Percentiles rank a stretch among this genome's conserved stretches.
phyloP scores from a whole-genome alignment of 2,113 vertebrate species.

The Macheiramphus alcinus region DNA sequence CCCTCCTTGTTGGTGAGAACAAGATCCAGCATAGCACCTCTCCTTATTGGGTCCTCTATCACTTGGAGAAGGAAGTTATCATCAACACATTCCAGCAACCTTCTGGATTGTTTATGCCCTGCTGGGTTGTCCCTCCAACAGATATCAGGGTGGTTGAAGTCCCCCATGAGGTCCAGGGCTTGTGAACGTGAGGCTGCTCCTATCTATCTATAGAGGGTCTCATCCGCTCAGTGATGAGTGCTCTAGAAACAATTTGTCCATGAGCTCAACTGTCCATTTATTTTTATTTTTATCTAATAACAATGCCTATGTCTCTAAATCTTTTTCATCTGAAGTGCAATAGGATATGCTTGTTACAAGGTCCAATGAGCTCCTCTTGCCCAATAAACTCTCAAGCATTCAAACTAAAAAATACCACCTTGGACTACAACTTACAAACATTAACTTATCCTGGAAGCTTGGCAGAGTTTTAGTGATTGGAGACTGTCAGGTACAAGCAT shows the following conservation, averaged over 20 bases:
- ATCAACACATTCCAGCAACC: no score
- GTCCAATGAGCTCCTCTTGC: neutral
- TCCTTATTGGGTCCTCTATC: no score
- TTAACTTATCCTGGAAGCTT: neutral
- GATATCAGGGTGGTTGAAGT: no score
- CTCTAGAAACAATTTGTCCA: conserved; percentile 29
- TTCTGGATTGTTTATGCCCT: no score
- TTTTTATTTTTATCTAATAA: neutral
- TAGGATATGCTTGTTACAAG: neutral
- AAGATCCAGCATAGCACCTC: no score
- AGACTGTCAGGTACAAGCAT: neutral
- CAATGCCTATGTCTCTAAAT: neutral
- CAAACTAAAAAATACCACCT: neutral
- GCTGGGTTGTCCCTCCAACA: no score
- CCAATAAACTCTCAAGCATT: neutral
- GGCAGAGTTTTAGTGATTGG: neutral
- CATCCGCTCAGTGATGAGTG: neutral
- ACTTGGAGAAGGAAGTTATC: no score
- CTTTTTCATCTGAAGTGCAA: neutral
- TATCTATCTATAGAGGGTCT: no score
- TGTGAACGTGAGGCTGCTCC: no score
- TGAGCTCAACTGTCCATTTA: neutral
- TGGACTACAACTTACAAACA: neutral
- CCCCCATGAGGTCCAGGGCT: no score
- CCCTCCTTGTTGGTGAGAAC: no score